Evolutionary conservation across 2,113 vertebrate genomes (phyloP).

Genomic region (Gallinago media): DNA sequence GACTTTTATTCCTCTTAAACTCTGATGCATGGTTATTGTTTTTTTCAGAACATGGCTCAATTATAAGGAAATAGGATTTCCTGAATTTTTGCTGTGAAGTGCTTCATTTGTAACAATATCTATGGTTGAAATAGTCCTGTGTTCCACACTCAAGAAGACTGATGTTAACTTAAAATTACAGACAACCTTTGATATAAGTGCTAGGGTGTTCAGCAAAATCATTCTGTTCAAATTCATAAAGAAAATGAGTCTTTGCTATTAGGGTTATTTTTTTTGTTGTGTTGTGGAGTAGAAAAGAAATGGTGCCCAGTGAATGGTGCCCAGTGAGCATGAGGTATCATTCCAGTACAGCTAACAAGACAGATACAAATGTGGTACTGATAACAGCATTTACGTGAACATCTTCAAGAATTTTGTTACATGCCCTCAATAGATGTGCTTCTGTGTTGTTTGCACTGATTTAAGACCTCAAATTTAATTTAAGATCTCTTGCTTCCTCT

Average conservation of each 20-base stretch:
- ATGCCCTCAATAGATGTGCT: accelerated
- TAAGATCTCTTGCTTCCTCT: background rate
- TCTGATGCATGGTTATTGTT: background rate
- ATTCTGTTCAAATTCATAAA: background rate
- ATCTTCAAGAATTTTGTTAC: background rate
- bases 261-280: background rate
- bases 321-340: background rate
- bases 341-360: background rate
- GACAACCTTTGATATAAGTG: background rate
- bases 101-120: background rate
- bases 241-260: background rate
- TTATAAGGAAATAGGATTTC: background rate
- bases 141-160: background rate
- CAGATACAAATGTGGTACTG: background rate
- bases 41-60: background rate
- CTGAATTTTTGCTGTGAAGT: background rate
- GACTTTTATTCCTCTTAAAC: background rate
- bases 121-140: background rate
- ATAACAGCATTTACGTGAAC: background rate
- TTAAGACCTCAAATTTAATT: background rate
- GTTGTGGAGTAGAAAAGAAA: background rate
- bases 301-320: accelerated
- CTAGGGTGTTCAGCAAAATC: background rate
- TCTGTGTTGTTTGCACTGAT: background rate
- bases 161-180: background rate